Base-by-base conservation (phyloP, 35 echinoderm and acorn worm species). In the Heliocidaris tuberculata region DNA sequence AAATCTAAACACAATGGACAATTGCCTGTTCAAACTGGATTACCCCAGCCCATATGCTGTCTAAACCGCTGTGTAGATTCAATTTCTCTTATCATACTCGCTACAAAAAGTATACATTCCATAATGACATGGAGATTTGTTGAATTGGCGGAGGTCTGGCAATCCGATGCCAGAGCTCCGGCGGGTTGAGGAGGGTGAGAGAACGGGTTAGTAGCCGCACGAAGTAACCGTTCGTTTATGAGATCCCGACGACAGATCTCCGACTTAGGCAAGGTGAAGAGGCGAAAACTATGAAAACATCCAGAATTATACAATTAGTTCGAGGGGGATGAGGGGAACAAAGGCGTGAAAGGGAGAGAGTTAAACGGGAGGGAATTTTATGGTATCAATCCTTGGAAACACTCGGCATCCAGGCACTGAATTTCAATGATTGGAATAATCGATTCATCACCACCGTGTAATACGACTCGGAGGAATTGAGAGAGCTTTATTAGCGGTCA, bases 241-340 rank as follows among this genome's bases (percentile, higher is more conserved):
- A 93, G 91, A 16, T 93, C 50, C 50, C 50, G 91, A 32, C 48
- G 91, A 93, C 91, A 93, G 91, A 93, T 93, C 91, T 16, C 48
- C 15, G 91, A 93, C 91, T 93, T 56, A 93, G 48, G 48, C 31
- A 93, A 93, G 91, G 91, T 93, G 91, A 93, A 93, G 29, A 59
- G 91, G 91, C 91, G 91, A 93, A 93, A 93, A 49, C 91, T 93
- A 93, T 93, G 91, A 93, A 93, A 93, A 93, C 91, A 93, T 15
- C 48, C 9, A 49, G 91, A 93, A 93, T 93, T 49, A 93, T 59
- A 93, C 91, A 93, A 93, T 93, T 93, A 93, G 91, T 93, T 93
- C 31, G 29, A 59, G 47, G 31, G 91, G 48, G 50, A 59, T 93
- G 91, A 50, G 50, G 50, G 50, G 50, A 93, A 93, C 48, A 93